Evolutionary conservation across 1,140 invertebrate genomes (phyloP).

Genomic region (Macrosteles quadrilineatus): DNA sequence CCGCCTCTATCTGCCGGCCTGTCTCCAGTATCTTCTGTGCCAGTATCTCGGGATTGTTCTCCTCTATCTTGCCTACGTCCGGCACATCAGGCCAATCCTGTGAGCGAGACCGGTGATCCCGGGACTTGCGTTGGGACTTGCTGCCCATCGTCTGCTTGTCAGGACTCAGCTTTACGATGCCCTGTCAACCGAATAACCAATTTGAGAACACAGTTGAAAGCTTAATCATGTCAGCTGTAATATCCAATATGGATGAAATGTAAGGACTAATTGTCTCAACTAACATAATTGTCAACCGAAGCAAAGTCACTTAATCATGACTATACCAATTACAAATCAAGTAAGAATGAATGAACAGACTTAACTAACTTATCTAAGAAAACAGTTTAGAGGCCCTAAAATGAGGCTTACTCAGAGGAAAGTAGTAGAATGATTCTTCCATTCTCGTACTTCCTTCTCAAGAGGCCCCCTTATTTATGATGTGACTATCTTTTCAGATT

Average conservation of each 20-base stretch:
- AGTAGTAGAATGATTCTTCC: too few relatives aligned
- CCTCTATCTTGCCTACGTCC: slow-evolving; percentile 85
- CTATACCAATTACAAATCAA: too few relatives aligned
- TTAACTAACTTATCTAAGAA: too few relatives aligned
- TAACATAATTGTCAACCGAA: too few relatives aligned
- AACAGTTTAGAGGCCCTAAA: too few relatives aligned
- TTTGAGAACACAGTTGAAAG: slow-evolving; percentile 38
- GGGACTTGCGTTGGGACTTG: slow-evolving; percentile 57
- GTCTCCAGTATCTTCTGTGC: slow-evolving; percentile 88
- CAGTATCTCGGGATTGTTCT: slow-evolving; percentile 86
- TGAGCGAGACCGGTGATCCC: slow-evolving; percentile 73
- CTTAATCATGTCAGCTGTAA: not conserved
- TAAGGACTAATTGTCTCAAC: too few relatives aligned
- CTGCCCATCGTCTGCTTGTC: slow-evolving; percentile 17
- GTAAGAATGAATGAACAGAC: too few relatives aligned
- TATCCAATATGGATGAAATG: not conserved
- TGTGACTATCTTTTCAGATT: too few relatives aligned
- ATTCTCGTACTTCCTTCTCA: too few relatives aligned
- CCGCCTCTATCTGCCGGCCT: slow-evolving; percentile 82
- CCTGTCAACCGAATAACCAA: not conserved
- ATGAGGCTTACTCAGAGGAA: too few relatives aligned
- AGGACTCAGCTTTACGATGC: slow-evolving; percentile 4
- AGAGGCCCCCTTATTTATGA: too few relatives aligned
- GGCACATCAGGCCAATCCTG: slow-evolving; percentile 91
- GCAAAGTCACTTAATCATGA: too few relatives aligned